Base-by-base conservation (phyloP, 2,888 invertebrate species). In the Rhabditoides inermis region DNA sequence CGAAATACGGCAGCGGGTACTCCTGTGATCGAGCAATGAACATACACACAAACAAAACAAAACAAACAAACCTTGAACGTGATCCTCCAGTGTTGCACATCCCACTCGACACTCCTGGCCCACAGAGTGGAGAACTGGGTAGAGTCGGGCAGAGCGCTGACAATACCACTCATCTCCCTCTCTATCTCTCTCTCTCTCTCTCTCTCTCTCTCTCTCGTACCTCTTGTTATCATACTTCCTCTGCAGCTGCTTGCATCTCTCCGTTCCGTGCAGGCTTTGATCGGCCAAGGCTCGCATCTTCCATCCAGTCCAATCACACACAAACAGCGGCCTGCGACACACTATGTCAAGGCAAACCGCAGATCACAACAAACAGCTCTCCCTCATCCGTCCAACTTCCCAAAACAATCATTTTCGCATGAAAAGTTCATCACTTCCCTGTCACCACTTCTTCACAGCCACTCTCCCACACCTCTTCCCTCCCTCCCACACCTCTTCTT, bases 1-100 rank as follows among this genome's bases (percentile, higher is more conserved):
- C 86, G 84, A 94, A 82, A 79, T 92, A 83, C 0, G 91, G 89
- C 77, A 91, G 90, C 0, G 91, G 90, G 79, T 91, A 95, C 80
- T 98, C 95, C 6, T 94, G n/a, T n/a, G n/a, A n/a, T n/a, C n/a
- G n/a, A n/a, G n/a, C n/a, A n/a, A n/a, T n/a, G n/a, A n/a, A n/a
- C n/a, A n/a, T n/a, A n/a, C n/a, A n/a, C n/a, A n/a, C n/a, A n/a
- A n/a, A 40, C 10, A n/a, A 20, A 39, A 39, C 7, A 18, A 6
- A 10, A 7, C 7, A 10, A 20, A 12, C 7, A 82, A 58, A 95
- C 80, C 73, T 87, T 82, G 60, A 98, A 81, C 72, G 87, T 84
- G 67, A 91, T 84, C 72, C 86, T 87, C 88, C 91, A 90, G 71
- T 86, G 86, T 20, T 84, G 84, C 66, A 88, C 87, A 60, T 86